A percentile compares a stretch with the other conserved stretches of the same genome.
Conservation (phyloP, 2,888 invertebrate genomes). For the Lysandra coridon region DNA sequence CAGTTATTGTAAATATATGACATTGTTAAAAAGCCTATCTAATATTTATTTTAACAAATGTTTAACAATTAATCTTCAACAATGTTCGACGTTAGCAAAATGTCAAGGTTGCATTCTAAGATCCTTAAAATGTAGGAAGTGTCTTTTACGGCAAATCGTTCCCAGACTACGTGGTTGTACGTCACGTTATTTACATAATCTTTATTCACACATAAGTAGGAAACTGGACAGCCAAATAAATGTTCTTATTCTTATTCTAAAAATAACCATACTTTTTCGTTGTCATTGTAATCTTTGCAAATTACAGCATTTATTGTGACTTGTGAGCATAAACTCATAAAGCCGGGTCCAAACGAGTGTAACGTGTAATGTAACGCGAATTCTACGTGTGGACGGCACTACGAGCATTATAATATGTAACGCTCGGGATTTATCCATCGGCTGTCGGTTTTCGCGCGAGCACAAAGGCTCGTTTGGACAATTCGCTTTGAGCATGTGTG, state of each 20-base stretch:
- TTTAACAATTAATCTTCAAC: not conserved
- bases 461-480: too few relatives aligned
- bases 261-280: not conserved
- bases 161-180: not conserved
- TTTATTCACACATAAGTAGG: not conserved
- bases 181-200: not conserved
- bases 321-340: too few relatives aligned
- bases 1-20: too few relatives aligned
- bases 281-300: not conserved
- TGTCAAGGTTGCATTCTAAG: constrained; percentile 4
- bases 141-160: not conserved
- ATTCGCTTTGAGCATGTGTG: too few relatives aligned
- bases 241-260: not conserved
- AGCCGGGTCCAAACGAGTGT: too few relatives aligned
- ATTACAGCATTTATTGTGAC: too few relatives aligned
- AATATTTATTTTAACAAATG: not conserved
- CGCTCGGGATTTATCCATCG: too few relatives aligned
- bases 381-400: too few relatives aligned
- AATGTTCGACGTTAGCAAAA: constrained; percentile 5
- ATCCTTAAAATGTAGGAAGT: not conserved
- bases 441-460: too few relatives aligned
- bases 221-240: not conserved
- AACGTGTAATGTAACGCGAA: too few relatives aligned
- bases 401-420: too few relatives aligned
- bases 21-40: not conserved